phyloP scores from a whole-genome alignment of 2,797 vertebrate species.

The Micrastur ruficollis region DNA sequence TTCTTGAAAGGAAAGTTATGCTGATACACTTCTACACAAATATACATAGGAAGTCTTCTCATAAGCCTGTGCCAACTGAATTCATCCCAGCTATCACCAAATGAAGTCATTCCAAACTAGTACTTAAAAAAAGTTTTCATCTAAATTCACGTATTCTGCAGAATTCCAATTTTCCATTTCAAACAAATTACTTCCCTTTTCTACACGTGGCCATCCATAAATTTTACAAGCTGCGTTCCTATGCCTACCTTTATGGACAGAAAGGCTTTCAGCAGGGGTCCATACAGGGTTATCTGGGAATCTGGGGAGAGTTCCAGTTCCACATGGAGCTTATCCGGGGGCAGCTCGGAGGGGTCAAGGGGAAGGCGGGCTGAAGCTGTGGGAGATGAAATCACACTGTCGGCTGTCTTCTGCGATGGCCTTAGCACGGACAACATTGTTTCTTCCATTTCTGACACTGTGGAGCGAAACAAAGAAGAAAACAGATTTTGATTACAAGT shows the following conservation, averaged over 20 bases:
- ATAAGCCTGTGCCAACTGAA: not conserved
- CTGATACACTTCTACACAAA: not conserved
- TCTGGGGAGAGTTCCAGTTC: slow-evolving; percentile 95
- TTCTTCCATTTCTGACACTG: slow-evolving; percentile 97
- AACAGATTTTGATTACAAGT: not conserved
- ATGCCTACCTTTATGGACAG: slow-evolving; percentile 89
- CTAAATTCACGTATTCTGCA: fast-evolving
- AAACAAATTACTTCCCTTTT: fast-evolving
- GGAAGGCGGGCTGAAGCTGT: slow-evolving; percentile 73
- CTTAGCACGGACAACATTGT: slow-evolving; percentile 85
- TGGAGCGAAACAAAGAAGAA: not conserved
- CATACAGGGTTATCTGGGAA: slow-evolving; percentile 93
- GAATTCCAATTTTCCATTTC: not conserved
- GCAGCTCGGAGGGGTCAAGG: slow-evolving; percentile 90
- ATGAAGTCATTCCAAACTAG: not conserved
- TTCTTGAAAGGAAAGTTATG: not conserved
- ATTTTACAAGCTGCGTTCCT: fast-evolving
- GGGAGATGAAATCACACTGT: slow-evolving; percentile 77
- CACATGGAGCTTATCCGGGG: slow-evolving; percentile 91
- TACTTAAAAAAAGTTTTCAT: not conserved
- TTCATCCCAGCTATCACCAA: not conserved
- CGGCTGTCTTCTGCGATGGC: slow-evolving; percentile 74
- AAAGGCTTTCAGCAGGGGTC: slow-evolving; percentile 89
- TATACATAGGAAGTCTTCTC: not conserved
- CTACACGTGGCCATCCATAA: not conserved